Conservation (phyloP, 2,888 invertebrate species). For the Apamea monoglypha region DNA sequence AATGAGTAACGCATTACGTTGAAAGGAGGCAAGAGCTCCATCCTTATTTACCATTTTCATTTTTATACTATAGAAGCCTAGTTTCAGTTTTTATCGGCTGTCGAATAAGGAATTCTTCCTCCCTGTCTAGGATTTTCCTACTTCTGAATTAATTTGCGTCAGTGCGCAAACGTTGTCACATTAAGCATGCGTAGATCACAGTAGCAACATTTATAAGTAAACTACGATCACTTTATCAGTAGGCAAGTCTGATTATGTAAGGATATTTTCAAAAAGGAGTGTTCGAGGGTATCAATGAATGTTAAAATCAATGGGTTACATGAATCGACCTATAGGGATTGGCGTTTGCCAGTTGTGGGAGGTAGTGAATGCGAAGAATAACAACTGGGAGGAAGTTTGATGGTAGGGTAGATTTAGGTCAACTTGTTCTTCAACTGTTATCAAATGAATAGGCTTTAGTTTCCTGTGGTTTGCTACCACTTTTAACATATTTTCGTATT, state of each 20-base stretch:
- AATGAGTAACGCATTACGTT: conserved; percentile 11
- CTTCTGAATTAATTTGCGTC: conserved; percentile 17
- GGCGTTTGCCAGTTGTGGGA: not conserved
- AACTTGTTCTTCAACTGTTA: not conserved
- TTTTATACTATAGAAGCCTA: not conserved
- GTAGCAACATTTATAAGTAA: conserved; percentile 3
- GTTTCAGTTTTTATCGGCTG: not conserved
- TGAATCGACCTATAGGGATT: conserved; percentile 3
- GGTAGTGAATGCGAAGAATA: conserved; percentile 8
- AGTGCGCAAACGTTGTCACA: conserved; percentile 58
- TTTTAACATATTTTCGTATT: too few species aligned
- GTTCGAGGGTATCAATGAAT: conserved; percentile 31
- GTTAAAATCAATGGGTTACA: conserved; percentile 6
- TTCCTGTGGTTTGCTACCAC: not conserved
- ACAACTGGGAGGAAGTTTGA: not conserved
- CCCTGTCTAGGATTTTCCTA: not conserved
- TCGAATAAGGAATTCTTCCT: not conserved
- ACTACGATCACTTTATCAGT: not conserved
- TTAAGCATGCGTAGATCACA: conserved; percentile 57
- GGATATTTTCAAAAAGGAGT: not conserved
- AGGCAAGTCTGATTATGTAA: conserved; percentile 32
- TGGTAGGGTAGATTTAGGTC: not conserved
- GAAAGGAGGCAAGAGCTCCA: not conserved
- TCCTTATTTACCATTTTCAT: conserved; percentile 2
- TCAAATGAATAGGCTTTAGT: not conserved